Evolutionary conservation across 1,140 invertebrate species (phyloP).

Genomic region (Cyrtorhinus lividipennis): DNA sequence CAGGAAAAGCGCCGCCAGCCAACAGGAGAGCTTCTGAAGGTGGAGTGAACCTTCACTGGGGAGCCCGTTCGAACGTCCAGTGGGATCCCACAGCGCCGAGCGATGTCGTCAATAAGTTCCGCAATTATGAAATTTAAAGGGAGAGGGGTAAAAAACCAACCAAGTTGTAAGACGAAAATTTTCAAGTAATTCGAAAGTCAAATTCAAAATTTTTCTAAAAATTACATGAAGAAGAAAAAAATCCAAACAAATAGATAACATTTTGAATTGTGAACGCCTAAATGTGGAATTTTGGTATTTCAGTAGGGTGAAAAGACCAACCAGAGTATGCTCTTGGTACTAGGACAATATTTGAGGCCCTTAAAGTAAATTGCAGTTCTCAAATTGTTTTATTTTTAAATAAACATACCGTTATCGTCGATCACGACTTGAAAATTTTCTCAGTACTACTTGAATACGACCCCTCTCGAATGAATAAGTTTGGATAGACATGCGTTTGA

Average conservation of each 20-base stretch:
- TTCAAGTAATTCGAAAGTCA: neutral
- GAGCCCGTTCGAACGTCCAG: constrained; percentile 42
- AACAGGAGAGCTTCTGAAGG: constrained; percentile 64
- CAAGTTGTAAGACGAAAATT: too few species aligned
- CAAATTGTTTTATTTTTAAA: too few species aligned
- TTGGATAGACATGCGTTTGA: too few species aligned
- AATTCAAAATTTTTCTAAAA: neutral
- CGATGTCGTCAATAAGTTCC: constrained; percentile 77
- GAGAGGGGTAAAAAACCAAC: neutral
- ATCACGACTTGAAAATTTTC: too few species aligned
- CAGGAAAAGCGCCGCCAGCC: constrained; percentile 29
- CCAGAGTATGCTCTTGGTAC: too few species aligned
- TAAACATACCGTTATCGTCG: too few species aligned
- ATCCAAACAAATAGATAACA: neutral
- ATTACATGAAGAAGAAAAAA: neutral
- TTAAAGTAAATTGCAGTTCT: too few species aligned
- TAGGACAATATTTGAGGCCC: too few species aligned
- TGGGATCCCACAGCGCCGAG: constrained; percentile 55
- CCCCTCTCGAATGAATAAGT: too few species aligned
- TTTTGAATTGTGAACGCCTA: neutral
- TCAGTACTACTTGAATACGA: too few species aligned
- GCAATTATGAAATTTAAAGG: constrained; percentile 83
- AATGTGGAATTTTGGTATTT: neutral
- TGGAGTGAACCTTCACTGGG: constrained; percentile 58
- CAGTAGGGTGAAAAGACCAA: too few species aligned